Percentiles rank a stretch among this genome's conserved stretches.
Conservation (phyloP, 2,113 vertebrate genomes). For the Solenodon paradoxus region DNA sequence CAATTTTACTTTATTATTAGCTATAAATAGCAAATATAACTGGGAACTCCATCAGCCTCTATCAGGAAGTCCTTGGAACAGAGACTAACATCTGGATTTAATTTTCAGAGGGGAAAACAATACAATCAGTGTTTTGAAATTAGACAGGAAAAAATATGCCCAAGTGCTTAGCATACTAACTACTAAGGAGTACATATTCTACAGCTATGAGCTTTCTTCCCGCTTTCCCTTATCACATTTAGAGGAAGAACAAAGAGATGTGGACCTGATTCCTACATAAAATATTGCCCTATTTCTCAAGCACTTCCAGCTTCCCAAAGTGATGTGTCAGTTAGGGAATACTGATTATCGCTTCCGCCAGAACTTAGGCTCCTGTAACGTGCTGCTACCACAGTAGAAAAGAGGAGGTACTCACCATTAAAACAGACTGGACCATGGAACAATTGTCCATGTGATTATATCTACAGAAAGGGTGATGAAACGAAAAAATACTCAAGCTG, state of each 20-base stretch:
- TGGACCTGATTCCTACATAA: neutral
- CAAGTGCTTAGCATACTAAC: neutral
- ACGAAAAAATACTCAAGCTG: rapidly evolving
- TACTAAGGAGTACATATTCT: neutral
- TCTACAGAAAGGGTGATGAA: rapidly evolving
- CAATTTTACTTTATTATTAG: neutral
- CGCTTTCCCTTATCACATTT: neutral
- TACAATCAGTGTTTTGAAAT: neutral
- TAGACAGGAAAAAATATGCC: neutral
- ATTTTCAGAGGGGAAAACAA: neutral
- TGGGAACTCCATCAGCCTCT: no score
- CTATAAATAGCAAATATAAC: no score
- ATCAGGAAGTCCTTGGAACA: neutral
- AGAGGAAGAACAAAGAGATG: neutral
- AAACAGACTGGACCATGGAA: rapidly evolving
- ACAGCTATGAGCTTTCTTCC: neutral
- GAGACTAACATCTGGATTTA: neutral
- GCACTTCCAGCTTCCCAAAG: neutral
- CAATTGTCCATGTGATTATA: rapidly evolving
- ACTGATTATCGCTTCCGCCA: neutral
- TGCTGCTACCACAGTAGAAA: neutral
- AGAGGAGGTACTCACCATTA: constrained; percentile 5
- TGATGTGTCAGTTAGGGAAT: neutral
- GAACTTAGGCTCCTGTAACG: neutral
- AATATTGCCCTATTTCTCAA: neutral